These are phyloP conservation scores for Orbicella faveolata DNA, from an alignment of 64 coral and sea anemone species.

Conservation along the genomic window DNA sequence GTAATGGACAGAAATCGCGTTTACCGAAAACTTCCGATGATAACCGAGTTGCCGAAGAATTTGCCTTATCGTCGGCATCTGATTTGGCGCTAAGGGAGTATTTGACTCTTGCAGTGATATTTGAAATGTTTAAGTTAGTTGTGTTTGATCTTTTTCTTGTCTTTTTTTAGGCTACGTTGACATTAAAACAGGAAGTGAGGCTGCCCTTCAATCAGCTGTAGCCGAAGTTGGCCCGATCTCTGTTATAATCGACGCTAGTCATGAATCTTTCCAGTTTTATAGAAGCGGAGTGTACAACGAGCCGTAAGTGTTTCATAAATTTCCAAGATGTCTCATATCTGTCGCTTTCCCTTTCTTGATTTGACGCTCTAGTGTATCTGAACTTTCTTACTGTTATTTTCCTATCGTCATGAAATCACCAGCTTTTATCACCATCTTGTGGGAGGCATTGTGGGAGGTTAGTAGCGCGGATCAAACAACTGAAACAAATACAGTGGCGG, in stretches of 20 bases:
- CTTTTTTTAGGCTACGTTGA: constrained; percentile 41
- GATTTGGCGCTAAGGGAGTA: too few species aligned
- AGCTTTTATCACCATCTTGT: too few species aligned
- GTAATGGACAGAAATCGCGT: background rate
- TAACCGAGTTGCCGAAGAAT: background rate
- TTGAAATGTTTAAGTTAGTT: background rate
- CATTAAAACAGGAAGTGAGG: constrained; percentile 35
- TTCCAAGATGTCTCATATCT: constrained; percentile 7
- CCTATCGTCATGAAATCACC: too few species aligned
- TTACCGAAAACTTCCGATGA: background rate
- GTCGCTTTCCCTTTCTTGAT: too few species aligned
- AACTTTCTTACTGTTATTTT: too few species aligned
- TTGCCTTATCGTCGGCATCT: too few species aligned
- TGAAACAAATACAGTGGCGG: too few species aligned
- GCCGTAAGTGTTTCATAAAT: constrained; percentile 53
- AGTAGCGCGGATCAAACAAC: too few species aligned
- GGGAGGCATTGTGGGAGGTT: too few species aligned
- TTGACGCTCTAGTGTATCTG: too few species aligned
- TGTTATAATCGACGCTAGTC: constrained; percentile 69
- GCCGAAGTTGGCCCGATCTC: constrained; percentile 79
- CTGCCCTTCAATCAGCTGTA: constrained; percentile 44
- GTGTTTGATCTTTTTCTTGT: background rate
- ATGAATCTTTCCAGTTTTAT: constrained; percentile 71
- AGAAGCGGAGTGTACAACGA: constrained; percentile 64
- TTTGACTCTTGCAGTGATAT: too few species aligned